Evolutionary conservation across 2,113 vertebrate species (phyloP).

Genomic region (Chauna torquata): DNA sequence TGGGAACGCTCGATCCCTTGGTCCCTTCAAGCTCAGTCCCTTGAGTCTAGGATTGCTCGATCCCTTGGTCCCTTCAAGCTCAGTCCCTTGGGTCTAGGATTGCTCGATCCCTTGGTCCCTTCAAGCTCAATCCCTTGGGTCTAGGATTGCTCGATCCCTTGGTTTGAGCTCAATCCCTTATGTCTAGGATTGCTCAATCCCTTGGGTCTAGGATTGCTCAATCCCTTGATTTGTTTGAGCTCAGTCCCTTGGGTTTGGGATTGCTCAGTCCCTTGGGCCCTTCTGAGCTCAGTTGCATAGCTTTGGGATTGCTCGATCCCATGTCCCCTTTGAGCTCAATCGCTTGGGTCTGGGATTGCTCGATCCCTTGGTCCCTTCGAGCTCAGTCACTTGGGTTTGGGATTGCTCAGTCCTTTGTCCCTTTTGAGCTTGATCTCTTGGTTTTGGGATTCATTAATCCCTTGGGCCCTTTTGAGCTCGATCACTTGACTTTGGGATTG

Average conservation of each 20-base stretch:
- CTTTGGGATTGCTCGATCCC: background rate
- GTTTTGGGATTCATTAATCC: too few relatives aligned
- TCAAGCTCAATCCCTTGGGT: background rate
- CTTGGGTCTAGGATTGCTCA: background rate
- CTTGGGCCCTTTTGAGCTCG: background rate
- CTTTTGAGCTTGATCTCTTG: background rate
- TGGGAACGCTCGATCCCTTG: background rate
- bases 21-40: too few relatives aligned
- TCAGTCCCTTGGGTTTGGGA: background rate
- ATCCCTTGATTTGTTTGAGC: background rate
- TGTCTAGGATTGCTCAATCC: accelerated
- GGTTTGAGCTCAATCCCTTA: background rate
- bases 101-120: background rate
- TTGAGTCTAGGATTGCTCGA: background rate
- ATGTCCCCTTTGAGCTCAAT: background rate
- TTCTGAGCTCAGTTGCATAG: background rate
- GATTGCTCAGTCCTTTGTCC: background rate
- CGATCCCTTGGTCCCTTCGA: background rate
- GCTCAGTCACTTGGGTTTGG: background rate
- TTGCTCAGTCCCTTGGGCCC: background rate
- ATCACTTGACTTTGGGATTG: background rate
- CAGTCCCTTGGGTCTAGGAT: background rate
- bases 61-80: background rate
- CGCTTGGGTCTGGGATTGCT: background rate
- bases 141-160: background rate